A percentile compares a stretch with the other conserved stretches of the same genome.
phyloP scores from a whole-genome alignment of 2,888 invertebrate species.

The Drosophila borborema region DNA sequence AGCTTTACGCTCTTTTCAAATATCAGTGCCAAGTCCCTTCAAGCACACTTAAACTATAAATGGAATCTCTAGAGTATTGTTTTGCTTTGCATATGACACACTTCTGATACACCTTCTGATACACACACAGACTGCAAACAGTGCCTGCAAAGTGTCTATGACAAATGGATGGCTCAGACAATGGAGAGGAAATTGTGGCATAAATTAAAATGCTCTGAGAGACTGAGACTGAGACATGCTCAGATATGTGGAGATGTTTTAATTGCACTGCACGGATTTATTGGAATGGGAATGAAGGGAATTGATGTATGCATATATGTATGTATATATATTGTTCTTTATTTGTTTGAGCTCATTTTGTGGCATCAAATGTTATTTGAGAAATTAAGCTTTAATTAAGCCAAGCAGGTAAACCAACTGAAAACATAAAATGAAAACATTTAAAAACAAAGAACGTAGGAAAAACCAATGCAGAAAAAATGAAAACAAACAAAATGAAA shows the following conservation, averaged over 20 bases:
- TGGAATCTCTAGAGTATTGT: conserved; percentile 8
- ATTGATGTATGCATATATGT: neutral
- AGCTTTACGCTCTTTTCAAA: neutral
- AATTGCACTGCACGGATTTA: conserved; percentile 46
- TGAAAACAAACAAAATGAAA: conserved; percentile 50
- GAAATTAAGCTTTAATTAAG: conserved; percentile 79
- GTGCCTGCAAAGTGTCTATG: conserved; percentile 16
- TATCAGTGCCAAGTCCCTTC: neutral
- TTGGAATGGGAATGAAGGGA: conserved; percentile 39
- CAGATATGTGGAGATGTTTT: conserved; percentile 28
- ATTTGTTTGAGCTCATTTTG: conserved; percentile 71
- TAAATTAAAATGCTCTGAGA: conserved; percentile 32
- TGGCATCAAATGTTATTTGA: conserved; percentile 66
- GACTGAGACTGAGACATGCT: neutral
- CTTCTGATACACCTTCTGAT: conserved; percentile 25
- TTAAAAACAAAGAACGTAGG: conserved; percentile 41
- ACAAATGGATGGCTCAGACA: conserved; percentile 4
- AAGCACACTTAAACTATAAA: neutral
- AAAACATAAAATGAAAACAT: conserved; percentile 68
- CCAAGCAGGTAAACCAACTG: conserved; percentile 63
- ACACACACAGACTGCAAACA: conserved; percentile 1
- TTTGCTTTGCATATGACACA: conserved; percentile 64
- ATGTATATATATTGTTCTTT: conserved; percentile 44
- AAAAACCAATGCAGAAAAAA: conserved; percentile 55
- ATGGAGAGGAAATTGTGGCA: conserved; percentile 10